Evolutionary conservation across 2,113 vertebrate species (phyloP).

Genomic region (Stigmatopora nigra): DNA sequence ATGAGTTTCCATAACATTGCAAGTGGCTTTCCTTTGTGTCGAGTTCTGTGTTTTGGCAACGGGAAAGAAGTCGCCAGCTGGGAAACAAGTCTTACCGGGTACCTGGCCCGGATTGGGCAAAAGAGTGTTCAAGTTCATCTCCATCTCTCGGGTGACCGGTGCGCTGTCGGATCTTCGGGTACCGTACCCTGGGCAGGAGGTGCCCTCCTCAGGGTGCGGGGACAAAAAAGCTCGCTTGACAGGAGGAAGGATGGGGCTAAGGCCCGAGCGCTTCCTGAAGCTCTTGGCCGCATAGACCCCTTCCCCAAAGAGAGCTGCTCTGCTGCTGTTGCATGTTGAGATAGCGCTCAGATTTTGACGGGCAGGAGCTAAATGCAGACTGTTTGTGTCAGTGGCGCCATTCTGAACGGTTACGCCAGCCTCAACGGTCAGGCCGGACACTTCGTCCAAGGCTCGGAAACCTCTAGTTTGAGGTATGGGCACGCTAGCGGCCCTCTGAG

Average conservation of each 20-base stretch:
- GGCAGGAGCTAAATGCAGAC: slow-evolving; percentile 66
- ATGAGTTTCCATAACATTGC: slow-evolving; percentile 73
- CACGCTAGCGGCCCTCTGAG: slow-evolving; percentile 75
- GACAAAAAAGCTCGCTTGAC: slow-evolving; percentile 83
- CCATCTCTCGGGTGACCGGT: slow-evolving; percentile 66
- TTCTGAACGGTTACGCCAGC: slow-evolving; percentile 65
- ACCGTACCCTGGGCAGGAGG: slow-evolving; percentile 58
- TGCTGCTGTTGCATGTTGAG: slow-evolving; percentile 72
- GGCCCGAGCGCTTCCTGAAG: slow-evolving; percentile 81
- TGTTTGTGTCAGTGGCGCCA: slow-evolving; percentile 65
- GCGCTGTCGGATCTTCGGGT: slow-evolving; percentile 69
- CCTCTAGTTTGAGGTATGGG: slow-evolving; percentile 70
- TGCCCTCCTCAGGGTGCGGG: slow-evolving; percentile 62
- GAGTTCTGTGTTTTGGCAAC: slow-evolving; percentile 70
- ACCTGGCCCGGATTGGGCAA: slow-evolving; percentile 51
- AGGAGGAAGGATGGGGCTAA: slow-evolving; percentile 78
- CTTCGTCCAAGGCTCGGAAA: slow-evolving; percentile 65
- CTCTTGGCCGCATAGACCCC: slow-evolving; percentile 66
- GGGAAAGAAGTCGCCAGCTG: slow-evolving; percentile 67
- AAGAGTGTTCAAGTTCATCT: slow-evolving; percentile 61
- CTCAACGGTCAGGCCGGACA: slow-evolving; percentile 56
- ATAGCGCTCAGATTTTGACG: slow-evolving; percentile 70
- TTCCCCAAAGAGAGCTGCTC: slow-evolving; percentile 63
- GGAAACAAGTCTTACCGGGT: slow-evolving; percentile 62
- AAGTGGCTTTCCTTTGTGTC: slow-evolving; percentile 76